These are phyloP conservation scores for Deladenus siricidicola DNA, from an alignment of 2,888 invertebrate genomes.

Conservation along the genomic window DNA sequence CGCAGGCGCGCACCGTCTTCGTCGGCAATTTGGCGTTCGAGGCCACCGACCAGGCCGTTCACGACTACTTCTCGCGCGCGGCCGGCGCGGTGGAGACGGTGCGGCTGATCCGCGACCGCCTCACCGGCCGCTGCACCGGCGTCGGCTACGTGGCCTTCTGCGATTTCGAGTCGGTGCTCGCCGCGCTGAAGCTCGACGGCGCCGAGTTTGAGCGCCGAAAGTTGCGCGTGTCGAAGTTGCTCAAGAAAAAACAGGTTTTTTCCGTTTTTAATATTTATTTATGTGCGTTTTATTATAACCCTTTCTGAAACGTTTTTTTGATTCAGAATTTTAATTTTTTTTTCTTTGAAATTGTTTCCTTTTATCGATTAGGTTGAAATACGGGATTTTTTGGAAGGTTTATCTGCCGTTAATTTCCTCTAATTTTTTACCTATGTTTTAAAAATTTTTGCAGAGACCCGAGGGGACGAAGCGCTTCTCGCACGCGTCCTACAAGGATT, in stretches of 20 bases:
- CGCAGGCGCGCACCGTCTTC: slow-evolving; percentile 15
- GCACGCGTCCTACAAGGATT: neutral
- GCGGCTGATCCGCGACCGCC: slow-evolving; percentile 17
- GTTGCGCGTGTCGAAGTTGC: slow-evolving; percentile 18
- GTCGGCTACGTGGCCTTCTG: slow-evolving; percentile 17
- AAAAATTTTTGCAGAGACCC: neutral
- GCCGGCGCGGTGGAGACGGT: neutral
- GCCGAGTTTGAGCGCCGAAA: slow-evolving; percentile 13
- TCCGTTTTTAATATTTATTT: too few species aligned
- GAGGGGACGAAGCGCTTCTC: neutral
- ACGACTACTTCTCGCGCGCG: neutral
- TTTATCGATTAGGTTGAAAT: too few species aligned
- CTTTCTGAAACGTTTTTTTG: too few species aligned
- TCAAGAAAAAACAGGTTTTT: slow-evolving; percentile 23
- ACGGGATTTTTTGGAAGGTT: too few species aligned
- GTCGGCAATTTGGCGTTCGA: slow-evolving; percentile 21
- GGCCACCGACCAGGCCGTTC: slow-evolving; percentile 12
- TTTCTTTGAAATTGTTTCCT: too few species aligned
- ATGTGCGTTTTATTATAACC: too few species aligned
- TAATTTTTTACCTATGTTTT: neutral
- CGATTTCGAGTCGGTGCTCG: neutral
- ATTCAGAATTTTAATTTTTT: too few species aligned
- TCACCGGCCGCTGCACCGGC: slow-evolving; percentile 17
- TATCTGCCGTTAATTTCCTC: too few species aligned
- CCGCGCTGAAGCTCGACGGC: slow-evolving; percentile 21